Conservation (phyloP, 2,888 invertebrate species). For the Morpho achilles region DNA sequence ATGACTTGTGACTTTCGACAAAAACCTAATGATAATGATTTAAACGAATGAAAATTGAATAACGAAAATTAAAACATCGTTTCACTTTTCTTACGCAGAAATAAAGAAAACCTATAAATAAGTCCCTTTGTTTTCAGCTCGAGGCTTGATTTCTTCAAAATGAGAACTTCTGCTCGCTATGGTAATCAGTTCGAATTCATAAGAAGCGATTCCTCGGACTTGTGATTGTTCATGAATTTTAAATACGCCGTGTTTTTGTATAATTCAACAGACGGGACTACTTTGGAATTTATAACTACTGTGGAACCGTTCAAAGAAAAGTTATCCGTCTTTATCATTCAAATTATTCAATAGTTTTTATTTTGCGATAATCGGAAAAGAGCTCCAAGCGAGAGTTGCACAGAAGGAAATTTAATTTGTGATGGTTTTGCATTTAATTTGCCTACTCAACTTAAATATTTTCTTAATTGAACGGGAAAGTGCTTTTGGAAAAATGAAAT, state of each 20-base stretch:
- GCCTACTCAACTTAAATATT: not conserved
- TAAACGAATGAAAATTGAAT: too few relatives aligned
- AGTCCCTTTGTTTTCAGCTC: constrained; percentile 12
- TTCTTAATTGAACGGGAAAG: too few relatives aligned
- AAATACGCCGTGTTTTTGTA: constrained; percentile 31
- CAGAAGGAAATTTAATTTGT: constrained; percentile 2
- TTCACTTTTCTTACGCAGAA: too few relatives aligned
- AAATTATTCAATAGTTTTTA: constrained; percentile 6
- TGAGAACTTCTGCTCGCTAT: constrained; percentile 23
- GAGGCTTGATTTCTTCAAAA: constrained; percentile 10
- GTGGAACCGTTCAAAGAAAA: constrained; percentile 18
- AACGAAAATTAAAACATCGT: too few relatives aligned
- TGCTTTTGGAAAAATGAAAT: too few relatives aligned
- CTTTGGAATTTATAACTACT: constrained; percentile 24
- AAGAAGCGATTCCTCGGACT: constrained; percentile 21
- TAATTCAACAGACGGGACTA: constrained; percentile 22
- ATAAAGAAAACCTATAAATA: constrained; percentile 6
- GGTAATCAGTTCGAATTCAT: constrained; percentile 29
- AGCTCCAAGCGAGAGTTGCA: not conserved
- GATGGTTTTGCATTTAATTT: constrained; percentile 5
- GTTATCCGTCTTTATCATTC: constrained; percentile 20
- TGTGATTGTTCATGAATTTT: constrained; percentile 36
- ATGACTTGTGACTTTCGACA: too few relatives aligned
- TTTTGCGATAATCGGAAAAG: constrained; percentile 5
- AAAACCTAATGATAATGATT: too few relatives aligned